A percentile compares a stretch with the other conserved stretches of the same genome.
Evolutionary conservation across 2,797 vertebrate genomes (phyloP).

Genomic region (Vespertilio murinus): DNA sequence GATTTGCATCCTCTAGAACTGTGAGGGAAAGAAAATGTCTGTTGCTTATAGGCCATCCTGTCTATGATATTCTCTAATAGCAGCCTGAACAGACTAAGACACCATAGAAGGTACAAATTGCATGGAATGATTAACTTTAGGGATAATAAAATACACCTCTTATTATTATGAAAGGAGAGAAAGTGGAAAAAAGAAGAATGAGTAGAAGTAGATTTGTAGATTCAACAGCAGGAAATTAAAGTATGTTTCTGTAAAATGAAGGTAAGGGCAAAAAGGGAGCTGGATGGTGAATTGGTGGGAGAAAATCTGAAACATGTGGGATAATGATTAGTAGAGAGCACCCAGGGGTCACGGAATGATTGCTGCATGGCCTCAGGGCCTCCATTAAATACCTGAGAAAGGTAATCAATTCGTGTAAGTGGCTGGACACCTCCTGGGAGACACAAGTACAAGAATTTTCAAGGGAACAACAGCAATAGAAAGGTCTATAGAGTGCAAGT

Average conservation of each 20-base stretch:
- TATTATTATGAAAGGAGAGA: neutral
- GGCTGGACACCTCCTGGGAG: neutral
- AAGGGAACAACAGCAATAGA: neutral
- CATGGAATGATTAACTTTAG: neutral
- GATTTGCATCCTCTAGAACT: neutral
- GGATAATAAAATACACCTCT: neutral
- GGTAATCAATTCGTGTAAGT: neutral
- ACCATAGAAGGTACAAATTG: neutral
- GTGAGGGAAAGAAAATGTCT: neutral
- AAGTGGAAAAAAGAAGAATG: neutral
- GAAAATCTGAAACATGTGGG: neutral
- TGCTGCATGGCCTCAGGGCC: too few relatives aligned
- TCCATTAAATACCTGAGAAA: neutral
- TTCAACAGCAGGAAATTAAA: neutral
- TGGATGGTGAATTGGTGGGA: neutral
- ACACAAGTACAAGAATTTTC: neutral
- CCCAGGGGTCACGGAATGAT: neutral
- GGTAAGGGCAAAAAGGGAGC: neutral
- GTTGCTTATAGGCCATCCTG: neutral
- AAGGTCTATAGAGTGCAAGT: neutral
- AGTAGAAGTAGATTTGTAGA: neutral
- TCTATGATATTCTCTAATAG: neutral
- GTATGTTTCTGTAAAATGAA: neutral
- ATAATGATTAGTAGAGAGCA: neutral
- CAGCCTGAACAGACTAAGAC: neutral